Percentiles rank a stretch among this genome's conserved stretches.
Evolutionary conservation across 1,140 invertebrate species (phyloP).

Genomic region (Oreohelix idahoensis): DNA sequence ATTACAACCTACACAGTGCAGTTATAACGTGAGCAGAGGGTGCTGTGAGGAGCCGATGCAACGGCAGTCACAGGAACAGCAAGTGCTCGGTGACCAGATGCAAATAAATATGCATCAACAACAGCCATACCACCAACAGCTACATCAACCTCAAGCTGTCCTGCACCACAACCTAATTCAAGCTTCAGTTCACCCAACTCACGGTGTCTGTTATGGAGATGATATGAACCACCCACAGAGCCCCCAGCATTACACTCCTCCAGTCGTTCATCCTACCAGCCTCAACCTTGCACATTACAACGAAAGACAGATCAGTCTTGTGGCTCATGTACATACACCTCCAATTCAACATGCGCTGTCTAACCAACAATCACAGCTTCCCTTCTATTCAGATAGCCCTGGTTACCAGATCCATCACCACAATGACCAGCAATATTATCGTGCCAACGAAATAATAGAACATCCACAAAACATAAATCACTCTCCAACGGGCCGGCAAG

Average conservation of each 20-base stretch:
- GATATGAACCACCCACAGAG: slow-evolving; percentile 19
- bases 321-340: neutral
- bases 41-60: neutral
- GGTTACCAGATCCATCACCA: neutral
- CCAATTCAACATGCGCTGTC: neutral
- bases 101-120: neutral
- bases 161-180: slow-evolving; percentile 17
- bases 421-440: neutral
- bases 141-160: neutral
- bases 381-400: neutral
- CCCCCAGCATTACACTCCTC: slow-evolving; percentile 30
- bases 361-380: neutral
- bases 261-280: neutral
- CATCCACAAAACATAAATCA: neutral
- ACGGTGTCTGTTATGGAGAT: slow-evolving; percentile 39
- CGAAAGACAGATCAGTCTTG: neutral
- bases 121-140: neutral
- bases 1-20: neutral
- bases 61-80: slow-evolving; percentile 10
- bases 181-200: slow-evolving; percentile 28
- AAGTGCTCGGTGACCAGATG: neutral
- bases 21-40: neutral
- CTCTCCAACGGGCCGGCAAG: neutral
- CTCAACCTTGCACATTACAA: slow-evolving; percentile 2
- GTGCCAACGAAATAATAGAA: neutral